These are phyloP conservation scores for Varanus salvator DNA, from an alignment of 2,113 vertebrate genomes.

Conservation along the genomic window DNA sequence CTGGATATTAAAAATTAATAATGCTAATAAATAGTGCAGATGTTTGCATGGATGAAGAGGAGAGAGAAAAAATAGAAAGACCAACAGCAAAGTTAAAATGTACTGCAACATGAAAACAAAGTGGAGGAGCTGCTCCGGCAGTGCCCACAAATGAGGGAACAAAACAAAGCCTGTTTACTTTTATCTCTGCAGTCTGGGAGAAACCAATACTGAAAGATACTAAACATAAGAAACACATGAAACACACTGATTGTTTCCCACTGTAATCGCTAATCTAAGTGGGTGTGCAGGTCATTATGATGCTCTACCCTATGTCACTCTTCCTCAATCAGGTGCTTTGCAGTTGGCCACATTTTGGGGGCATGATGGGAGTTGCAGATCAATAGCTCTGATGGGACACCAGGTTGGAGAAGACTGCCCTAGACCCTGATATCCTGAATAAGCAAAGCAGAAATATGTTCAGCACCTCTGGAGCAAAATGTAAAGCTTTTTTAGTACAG, in stretches of 20 bases:
- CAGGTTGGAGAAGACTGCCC: no score
- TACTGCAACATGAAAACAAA: background rate
- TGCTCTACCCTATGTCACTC: background rate
- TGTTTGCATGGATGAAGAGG: background rate
- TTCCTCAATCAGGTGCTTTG: no score
- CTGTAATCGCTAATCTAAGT: background rate
- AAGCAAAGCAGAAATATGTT: background rate
- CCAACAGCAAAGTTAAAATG: background rate
- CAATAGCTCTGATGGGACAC: no score
- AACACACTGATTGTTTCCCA: background rate
- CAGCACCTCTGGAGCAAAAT: background rate
- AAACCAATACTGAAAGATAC: background rate
- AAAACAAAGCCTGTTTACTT: accelerated
- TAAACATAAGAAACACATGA: background rate
- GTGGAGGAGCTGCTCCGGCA: background rate
- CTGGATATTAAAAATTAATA: conserved; percentile 23
- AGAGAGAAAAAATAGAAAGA: background rate
- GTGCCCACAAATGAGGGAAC: background rate
- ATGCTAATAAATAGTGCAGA: conserved; percentile 14
- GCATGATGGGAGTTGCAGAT: no score
- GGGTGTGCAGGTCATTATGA: background rate
- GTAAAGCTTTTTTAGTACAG: background rate
- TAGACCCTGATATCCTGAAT: background rate
- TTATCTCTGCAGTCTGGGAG: background rate
- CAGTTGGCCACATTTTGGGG: no score